A percentile compares a stretch with the other conserved stretches of the same genome.
Evolutionary conservation across 2,888 invertebrate species (phyloP).

Genomic region (Operophtera brumata): DNA sequence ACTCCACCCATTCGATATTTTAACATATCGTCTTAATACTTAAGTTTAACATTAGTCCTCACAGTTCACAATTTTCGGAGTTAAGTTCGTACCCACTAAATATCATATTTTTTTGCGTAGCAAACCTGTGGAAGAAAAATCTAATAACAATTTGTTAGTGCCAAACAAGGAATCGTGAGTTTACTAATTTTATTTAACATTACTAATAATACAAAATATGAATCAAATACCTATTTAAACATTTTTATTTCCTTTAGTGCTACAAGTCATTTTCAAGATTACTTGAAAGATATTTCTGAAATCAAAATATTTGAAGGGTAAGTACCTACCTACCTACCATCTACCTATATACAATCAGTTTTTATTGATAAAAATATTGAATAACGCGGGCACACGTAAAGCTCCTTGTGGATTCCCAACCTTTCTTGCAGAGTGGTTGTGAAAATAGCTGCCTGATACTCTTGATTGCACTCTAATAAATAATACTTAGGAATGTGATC

Average conservation of each 20-base stretch:
- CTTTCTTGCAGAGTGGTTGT: neutral
- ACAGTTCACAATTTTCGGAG: too few species aligned
- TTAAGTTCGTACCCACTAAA: too few species aligned
- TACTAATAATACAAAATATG: neutral
- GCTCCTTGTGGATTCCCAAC: slow-evolving; percentile 4
- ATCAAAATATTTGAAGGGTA: slow-evolving; percentile 44
- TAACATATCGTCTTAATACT: too few species aligned
- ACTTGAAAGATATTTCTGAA: slow-evolving; percentile 32
- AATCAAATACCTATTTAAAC: neutral
- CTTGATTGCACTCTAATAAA: neutral
- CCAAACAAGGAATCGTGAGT: slow-evolving; percentile 49
- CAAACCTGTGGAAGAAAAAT: slow-evolving; percentile 36
- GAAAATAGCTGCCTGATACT: too few species aligned
- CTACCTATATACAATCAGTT: neutral
- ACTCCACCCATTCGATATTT: too few species aligned
- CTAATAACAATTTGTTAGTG: slow-evolving; percentile 37
- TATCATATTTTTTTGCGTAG: slow-evolving; percentile 34
- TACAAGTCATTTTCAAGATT: slow-evolving; percentile 32
- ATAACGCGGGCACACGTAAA: neutral
- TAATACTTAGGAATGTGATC: neutral
- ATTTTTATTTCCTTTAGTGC: slow-evolving; percentile 39
- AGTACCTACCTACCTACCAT: slow-evolving; percentile 35
- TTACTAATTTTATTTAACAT: neutral
- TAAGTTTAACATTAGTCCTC: too few species aligned
- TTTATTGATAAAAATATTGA: too few species aligned